phyloP scores from a whole-genome alignment of 2,113 vertebrate species.

The Oxyruncus cristatus region DNA sequence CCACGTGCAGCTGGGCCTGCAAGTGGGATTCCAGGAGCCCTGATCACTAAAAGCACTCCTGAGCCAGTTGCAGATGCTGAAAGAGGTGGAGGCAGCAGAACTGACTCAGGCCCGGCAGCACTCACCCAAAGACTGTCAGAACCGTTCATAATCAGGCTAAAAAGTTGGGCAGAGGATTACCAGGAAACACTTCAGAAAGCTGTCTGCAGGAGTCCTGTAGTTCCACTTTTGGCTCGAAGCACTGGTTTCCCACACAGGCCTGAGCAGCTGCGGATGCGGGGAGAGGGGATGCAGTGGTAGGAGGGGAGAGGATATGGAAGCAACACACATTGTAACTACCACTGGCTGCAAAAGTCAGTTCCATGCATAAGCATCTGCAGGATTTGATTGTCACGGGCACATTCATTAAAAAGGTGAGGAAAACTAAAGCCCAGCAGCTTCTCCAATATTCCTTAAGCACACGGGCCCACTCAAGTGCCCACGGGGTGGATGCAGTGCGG shows the following conservation, averaged over 20 bases:
- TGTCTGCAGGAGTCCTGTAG: neutral
- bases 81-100: neutral
- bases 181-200: neutral
- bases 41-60: neutral
- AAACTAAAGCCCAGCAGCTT: neutral
- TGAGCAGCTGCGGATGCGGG: neutral
- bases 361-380: neutral
- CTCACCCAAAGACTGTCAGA: neutral
- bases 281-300: fast-evolving
- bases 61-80: neutral
- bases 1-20: too few species aligned
- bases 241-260: neutral
- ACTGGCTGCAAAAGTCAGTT: neutral
- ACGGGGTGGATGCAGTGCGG: neutral
- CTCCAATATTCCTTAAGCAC: neutral
- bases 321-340: neutral
- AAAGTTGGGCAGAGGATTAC: neutral
- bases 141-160: neutral
- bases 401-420: neutral
- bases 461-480: neutral
- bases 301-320: neutral
- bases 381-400: neutral
- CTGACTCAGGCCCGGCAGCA: fast-evolving
- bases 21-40: neutral
- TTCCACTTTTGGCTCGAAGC: neutral